phyloP scores from a whole-genome alignment of 2,113 vertebrate genomes.

The Psilopsiagon aymara region DNA sequence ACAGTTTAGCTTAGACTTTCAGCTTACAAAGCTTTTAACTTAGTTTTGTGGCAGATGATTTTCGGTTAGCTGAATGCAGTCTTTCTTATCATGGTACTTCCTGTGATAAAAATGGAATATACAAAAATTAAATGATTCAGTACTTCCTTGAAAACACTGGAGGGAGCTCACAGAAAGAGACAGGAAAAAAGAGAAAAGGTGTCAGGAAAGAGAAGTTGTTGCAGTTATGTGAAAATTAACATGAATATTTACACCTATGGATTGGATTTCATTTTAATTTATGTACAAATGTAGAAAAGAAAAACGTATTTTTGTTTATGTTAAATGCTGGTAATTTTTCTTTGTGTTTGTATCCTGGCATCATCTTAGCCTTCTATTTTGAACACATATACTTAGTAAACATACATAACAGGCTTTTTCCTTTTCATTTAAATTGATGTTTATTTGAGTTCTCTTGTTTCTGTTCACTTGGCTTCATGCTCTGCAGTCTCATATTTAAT shows the following conservation, averaged over 20 bases:
- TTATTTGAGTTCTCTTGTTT: slow-evolving; percentile 68
- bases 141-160: slow-evolving; percentile 63
- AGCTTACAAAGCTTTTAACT: not conserved
- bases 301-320: not conserved
- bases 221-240: not conserved
- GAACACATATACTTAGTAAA: not conserved
- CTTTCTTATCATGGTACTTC: not conserved
- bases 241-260: not conserved
- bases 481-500: slow-evolving; percentile 59
- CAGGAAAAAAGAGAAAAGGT: not conserved
- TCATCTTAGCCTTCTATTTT: slow-evolving; percentile 34
- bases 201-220: not conserved
- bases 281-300: not conserved
- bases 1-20: not conserved
- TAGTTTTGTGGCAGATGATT: not conserved
- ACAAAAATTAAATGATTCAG: not conserved
- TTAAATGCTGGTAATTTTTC: not conserved
- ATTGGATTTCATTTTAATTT: not conserved
- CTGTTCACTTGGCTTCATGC: slow-evolving; percentile 52
- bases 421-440: slow-evolving; percentile 59
- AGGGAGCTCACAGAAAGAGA: slow-evolving; percentile 72
- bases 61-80: not conserved
- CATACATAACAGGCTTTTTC: slow-evolving; percentile 33
- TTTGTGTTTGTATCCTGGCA: not conserved
- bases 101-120: not conserved